Evolutionary conservation across 2,113 vertebrate genomes (phyloP).

Genomic region (Chionis minor): DNA sequence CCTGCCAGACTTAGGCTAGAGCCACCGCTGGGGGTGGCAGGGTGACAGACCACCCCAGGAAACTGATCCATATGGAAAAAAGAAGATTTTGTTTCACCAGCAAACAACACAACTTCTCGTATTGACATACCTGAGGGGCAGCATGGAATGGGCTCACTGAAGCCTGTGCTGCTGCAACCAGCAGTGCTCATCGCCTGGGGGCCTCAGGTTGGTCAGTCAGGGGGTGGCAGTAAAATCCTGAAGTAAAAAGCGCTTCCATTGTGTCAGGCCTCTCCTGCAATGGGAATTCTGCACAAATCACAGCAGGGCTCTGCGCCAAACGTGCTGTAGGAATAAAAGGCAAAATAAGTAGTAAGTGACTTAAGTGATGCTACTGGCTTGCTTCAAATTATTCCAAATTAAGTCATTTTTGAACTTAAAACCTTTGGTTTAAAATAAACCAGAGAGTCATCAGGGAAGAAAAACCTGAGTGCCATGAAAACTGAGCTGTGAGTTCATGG

Average conservation of each 20-base stretch:
- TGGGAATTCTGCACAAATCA: neutral
- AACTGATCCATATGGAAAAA: neutral
- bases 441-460: conserved; percentile 41
- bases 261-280: neutral
- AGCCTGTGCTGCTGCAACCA: neutral
- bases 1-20: neutral
- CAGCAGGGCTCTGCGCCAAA: neutral
- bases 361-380: conserved; percentile 59
- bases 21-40: neutral
- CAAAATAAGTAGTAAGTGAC: conserved; percentile 6
- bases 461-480: conserved; percentile 34
- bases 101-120: neutral
- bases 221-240: neutral
- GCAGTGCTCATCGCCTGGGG: neutral
- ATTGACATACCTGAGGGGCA: neutral
- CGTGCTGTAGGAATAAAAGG: neutral
- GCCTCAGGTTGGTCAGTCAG: neutral
- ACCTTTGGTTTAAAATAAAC: conserved; percentile 54
- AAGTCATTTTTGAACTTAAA: conserved; percentile 62
- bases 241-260: neutral
- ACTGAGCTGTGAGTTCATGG: conserved; percentile 14
- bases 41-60: neutral
- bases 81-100: neutral
- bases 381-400: conserved; percentile 64
- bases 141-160: rapidly evolving